phyloP scores from a whole-genome alignment of 1,140 invertebrate species.

The Octopus bimaculoides region DNA sequence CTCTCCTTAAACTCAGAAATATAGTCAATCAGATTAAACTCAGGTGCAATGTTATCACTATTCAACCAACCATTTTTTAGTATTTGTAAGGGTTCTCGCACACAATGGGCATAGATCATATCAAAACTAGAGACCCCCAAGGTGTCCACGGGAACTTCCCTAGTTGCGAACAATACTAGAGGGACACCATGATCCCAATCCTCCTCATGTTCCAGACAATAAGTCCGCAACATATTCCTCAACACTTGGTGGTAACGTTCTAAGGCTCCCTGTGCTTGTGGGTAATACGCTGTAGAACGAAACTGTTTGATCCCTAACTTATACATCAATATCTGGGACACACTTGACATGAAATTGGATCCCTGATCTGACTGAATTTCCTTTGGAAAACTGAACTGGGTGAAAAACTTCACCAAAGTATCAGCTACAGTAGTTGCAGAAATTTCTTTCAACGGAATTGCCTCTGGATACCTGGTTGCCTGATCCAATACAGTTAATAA shows the following conservation, averaged over 20 bases:
- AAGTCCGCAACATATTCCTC: too few species aligned
- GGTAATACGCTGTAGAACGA: slow-evolving; percentile 6
- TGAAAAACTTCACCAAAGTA: slow-evolving; percentile 15
- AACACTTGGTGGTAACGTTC: slow-evolving; percentile 14
- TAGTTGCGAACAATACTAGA: too few species aligned
- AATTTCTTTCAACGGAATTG: slow-evolving; percentile 27
- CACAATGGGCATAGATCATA: too few species aligned
- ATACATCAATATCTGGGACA: slow-evolving; percentile 10
- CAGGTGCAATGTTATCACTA: too few species aligned
- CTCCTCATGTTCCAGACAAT: too few species aligned
- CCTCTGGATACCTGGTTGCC: slow-evolving; percentile 26
- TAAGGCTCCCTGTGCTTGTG: slow-evolving; percentile 12
- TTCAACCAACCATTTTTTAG: too few species aligned
- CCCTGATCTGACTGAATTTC: slow-evolving; percentile 17
- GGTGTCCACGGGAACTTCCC: too few species aligned
- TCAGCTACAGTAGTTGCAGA: slow-evolving; percentile 18
- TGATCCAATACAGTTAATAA: slow-evolving; percentile 30
- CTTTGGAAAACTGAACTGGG: slow-evolving; percentile 1
- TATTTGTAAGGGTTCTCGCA: too few species aligned
- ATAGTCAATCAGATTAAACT: too few species aligned
- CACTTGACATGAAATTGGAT: slow-evolving; percentile 14
- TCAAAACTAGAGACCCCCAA: too few species aligned
- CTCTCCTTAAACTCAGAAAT: too few species aligned
- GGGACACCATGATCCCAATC: too few species aligned
- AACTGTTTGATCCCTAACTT: slow-evolving; percentile 13